Evolutionary conservation across 2,113 vertebrate species (phyloP).

Genomic region (Aix galericulata): DNA sequence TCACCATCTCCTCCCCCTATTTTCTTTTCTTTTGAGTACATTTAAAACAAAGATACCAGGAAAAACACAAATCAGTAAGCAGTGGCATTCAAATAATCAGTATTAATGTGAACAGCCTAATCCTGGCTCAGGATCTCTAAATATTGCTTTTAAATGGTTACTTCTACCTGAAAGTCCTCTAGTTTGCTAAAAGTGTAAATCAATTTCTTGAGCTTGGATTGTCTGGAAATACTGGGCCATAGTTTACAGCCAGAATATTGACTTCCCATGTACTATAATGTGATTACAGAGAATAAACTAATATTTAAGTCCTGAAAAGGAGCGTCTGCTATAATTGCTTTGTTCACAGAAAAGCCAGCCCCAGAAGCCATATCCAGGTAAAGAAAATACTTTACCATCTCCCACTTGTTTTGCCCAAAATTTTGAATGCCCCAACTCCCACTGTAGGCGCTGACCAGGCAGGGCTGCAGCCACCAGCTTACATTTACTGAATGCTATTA

Average conservation of each 20-base stretch:
- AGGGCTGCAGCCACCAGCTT: neutral
- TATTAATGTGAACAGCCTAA: neutral
- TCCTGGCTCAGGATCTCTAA: neutral
- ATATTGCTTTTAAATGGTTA: neutral
- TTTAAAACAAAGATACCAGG: neutral
- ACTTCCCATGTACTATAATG: neutral
- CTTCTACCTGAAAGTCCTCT: neutral
- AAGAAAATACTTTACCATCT: neutral
- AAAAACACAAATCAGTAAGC: neutral
- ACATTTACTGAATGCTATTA: neutral
- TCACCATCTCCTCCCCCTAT: neutral
- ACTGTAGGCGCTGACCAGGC: neutral
- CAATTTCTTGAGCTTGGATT: neutral
- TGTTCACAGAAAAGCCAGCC: neutral
- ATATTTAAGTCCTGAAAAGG: neutral
- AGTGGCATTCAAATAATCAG: neutral
- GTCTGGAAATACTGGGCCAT: neutral
- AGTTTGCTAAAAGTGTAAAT: neutral
- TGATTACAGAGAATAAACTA: neutral
- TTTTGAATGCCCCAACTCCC: neutral
- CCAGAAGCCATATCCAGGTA: neutral
- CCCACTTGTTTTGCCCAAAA: neutral
- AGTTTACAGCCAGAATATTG: neutral
- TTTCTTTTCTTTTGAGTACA: neutral
- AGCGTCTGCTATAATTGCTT: neutral